A percentile compares a stretch with the other conserved stretches of the same genome.
Conservation (phyloP, 2,113 vertebrate species). For the Archocentrus centrarchus region DNA sequence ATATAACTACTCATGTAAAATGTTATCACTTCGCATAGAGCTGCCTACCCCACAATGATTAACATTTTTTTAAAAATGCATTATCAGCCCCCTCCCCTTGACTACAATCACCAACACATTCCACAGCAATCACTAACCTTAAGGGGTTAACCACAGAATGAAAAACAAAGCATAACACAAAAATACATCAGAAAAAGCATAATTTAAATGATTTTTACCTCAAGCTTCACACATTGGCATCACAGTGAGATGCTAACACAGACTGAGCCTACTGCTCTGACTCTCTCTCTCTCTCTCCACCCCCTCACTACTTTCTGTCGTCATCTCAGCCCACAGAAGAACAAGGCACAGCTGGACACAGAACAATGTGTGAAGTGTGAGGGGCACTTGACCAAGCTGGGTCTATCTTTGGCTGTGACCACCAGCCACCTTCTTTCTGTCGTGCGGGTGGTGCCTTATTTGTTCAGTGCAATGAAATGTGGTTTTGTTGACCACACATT, state of each 20-base stretch:
- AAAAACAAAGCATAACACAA: constrained; percentile 4
- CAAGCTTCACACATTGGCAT: constrained; percentile 47
- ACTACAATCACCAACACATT: constrained; percentile 54
- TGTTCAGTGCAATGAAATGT: background rate
- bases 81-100: constrained; percentile 9
- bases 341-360: constrained; percentile 77
- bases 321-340: constrained; percentile 77
- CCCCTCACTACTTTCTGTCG: constrained; percentile 66
- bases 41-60: constrained; percentile 38
- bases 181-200: background rate
- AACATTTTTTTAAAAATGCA: background rate
- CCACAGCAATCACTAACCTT: constrained; percentile 36
- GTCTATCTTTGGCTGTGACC: constrained; percentile 69
- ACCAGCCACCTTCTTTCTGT: constrained; percentile 50
- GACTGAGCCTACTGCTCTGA: constrained; percentile 47
- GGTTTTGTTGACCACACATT: constrained; percentile 18
- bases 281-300: constrained; percentile 45
- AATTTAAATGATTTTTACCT: constrained; percentile 63
- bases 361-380: constrained; percentile 77
- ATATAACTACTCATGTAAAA: constrained; percentile 13
- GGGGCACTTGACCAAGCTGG: constrained; percentile 51
- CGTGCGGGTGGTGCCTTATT: constrained; percentile 14
- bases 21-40: constrained; percentile 32
- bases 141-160: background rate
- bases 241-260: constrained; percentile 58